Base-by-base conservation (phyloP, 2,888 invertebrate species). In the Caenorhabditis wallacei region DNA sequence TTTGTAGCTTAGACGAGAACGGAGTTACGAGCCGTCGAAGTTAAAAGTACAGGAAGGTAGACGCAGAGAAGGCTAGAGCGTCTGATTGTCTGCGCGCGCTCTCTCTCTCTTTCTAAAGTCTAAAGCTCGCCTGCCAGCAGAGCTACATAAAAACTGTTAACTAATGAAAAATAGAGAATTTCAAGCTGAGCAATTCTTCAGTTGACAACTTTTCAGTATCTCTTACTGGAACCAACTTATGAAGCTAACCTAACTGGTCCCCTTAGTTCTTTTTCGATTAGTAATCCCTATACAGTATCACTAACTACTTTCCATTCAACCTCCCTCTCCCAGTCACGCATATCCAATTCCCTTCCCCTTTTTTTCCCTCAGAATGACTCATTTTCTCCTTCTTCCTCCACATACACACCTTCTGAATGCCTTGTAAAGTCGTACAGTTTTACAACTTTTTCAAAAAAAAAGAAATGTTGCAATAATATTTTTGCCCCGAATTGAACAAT, bases 251-350 rank as follows among this genome's bases (percentile, higher is more conserved):
- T 5, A 8, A 30, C 30, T 30, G n/a, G 30, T 30, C 30, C 30
- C 40, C 40, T 8, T 2, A 13, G 40, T 13, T 13, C 10, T 40
- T 40, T 16, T 13, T 40, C 35, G 35, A 13, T 2, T 16, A 10
- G 13, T 2, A 40, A 10, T 11, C 35, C 10, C 10, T 10, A 35
- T 4, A 35, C 35, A 35, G 35, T 40, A 40, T 40, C 54, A 24
- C 24, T 54, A 54, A 54, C 54, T 54, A 40, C 40, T 40, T 40
- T 37, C 35, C 57, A 57, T n/a, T n/a, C 46, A 68, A 54, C 37
- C 16, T 53, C 35, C 35, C 13, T 40, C 13, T n/a, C n/a, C n/a
- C n/a, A n/a, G 40, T 40, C 53, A 18, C 5, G 24, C 66, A 51
- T 53, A 53, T 66, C 53, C 37, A 51, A 53, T 66, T 66, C 11